Conservation (phyloP, 2,888 invertebrate species). For the Labia minor region DNA sequence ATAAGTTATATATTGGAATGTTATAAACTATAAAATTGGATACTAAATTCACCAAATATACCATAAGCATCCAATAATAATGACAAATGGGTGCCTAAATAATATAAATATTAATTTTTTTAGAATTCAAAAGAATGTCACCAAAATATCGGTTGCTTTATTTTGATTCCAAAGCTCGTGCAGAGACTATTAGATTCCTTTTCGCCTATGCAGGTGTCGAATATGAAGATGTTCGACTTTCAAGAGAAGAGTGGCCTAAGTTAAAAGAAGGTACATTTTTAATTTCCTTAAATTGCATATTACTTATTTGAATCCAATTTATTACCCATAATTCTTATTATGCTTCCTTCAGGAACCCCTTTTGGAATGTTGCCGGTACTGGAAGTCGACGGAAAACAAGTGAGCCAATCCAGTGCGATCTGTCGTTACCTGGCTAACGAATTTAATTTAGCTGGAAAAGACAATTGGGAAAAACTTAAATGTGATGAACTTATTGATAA, state of each 20-base stretch:
- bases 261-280: slow-evolving; percentile 41
- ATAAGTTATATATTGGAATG: too few relatives aligned
- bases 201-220: slow-evolving; percentile 46
- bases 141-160: slow-evolving; percentile 44
- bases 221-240: slow-evolving; percentile 44
- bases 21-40: too few relatives aligned
- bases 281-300: background rate
- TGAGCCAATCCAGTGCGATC: slow-evolving; percentile 46
- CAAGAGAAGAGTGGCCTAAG: slow-evolving; percentile 44
- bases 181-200: slow-evolving; percentile 46
- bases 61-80: too few relatives aligned
- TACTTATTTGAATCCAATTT: background rate
- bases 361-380: slow-evolving; percentile 48
- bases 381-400: slow-evolving; percentile 46
- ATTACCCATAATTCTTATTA: slow-evolving; percentile 23
- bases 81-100: too few relatives aligned
- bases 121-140: slow-evolving; percentile 14
- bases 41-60: too few relatives aligned
- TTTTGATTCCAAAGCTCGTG: slow-evolving; percentile 46
- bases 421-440: slow-evolving; percentile 45
- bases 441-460: slow-evolving; percentile 43
- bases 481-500: slow-evolving; percentile 47
- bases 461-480: slow-evolving; percentile 44
- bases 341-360: slow-evolving; percentile 44
- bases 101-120: too few relatives aligned